phyloP scores from a whole-genome alignment of 2,113 vertebrate species.

The Pimephales promelas region DNA sequence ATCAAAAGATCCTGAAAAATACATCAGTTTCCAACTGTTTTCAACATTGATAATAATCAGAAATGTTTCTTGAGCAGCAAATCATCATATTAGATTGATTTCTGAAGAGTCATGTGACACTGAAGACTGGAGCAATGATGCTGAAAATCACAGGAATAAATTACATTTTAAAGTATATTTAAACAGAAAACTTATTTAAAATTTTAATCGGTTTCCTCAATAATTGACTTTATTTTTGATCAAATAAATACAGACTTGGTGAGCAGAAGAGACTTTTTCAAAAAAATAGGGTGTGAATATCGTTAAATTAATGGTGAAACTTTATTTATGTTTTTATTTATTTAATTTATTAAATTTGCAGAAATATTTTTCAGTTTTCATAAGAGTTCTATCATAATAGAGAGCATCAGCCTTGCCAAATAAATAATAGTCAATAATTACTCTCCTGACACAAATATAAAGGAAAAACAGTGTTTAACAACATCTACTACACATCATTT shows the following conservation, averaged over 20 bases:
- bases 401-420: slow-evolving; percentile 67
- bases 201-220: neutral
- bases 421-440: slow-evolving; percentile 56
- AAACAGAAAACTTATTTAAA: neutral
- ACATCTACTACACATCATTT: neutral
- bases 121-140: neutral
- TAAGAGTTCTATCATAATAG: slow-evolving; percentile 1
- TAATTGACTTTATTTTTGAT: neutral
- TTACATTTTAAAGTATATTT: neutral
- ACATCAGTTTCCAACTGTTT: neutral
- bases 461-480: neutral
- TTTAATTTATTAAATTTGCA: slow-evolving; percentile 61
- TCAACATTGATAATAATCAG: neutral
- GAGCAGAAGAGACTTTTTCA: neutral
- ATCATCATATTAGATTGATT: neutral
- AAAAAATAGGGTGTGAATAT: neutral
- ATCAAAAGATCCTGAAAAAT: neutral
- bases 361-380: slow-evolving; percentile 30
- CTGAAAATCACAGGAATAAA: neutral
- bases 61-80: neutral
- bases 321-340: slow-evolving; percentile 44
- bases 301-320: slow-evolving; percentile 11
- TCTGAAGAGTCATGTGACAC: neutral
- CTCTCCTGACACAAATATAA: slow-evolving; percentile 42
- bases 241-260: neutral